phyloP scores from a whole-genome alignment of 1,140 invertebrate species.

The Bursaphelenchus mucronatus region DNA sequence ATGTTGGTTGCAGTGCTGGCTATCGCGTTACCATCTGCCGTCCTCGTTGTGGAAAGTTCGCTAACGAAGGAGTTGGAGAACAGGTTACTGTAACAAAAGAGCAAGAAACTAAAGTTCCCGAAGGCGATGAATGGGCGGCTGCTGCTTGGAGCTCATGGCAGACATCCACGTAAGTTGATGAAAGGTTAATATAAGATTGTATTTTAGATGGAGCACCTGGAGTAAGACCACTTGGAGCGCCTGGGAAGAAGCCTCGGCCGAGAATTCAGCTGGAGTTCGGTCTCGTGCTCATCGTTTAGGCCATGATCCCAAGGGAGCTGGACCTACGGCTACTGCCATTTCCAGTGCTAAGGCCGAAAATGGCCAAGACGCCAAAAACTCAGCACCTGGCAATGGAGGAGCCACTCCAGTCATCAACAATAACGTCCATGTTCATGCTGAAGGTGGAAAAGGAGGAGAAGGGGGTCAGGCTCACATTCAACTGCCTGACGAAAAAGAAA shows the following conservation, averaged over 20 bases:
- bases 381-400: too few relatives aligned
- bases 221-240: constrained; percentile 36
- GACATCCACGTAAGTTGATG: constrained; percentile 37
- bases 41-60: constrained; percentile 52
- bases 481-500: neutral
- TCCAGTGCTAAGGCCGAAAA: constrained; percentile 6
- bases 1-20: constrained; percentile 44
- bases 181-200: constrained; percentile 13
- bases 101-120: constrained; percentile 10
- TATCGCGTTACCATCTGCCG: constrained; percentile 60
- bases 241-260: constrained; percentile 24
- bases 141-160: constrained; percentile 55
- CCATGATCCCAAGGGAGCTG: constrained; percentile 14
- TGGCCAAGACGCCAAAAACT: too few relatives aligned
- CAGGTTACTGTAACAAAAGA: constrained; percentile 8
- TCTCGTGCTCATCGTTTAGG: too few relatives aligned
- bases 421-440: constrained; percentile 40
- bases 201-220: constrained; percentile 36
- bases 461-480: constrained; percentile 18
- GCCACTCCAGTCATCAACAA: constrained; percentile 28
- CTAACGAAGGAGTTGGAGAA: constrained; percentile 34
- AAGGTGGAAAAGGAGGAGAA: constrained; percentile 28
- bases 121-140: constrained; percentile 48
- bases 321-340: constrained; percentile 26
- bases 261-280: neutral